Evolutionary conservation across 2,113 vertebrate genomes (phyloP).

Genomic region (Chloebia gouldiae): DNA sequence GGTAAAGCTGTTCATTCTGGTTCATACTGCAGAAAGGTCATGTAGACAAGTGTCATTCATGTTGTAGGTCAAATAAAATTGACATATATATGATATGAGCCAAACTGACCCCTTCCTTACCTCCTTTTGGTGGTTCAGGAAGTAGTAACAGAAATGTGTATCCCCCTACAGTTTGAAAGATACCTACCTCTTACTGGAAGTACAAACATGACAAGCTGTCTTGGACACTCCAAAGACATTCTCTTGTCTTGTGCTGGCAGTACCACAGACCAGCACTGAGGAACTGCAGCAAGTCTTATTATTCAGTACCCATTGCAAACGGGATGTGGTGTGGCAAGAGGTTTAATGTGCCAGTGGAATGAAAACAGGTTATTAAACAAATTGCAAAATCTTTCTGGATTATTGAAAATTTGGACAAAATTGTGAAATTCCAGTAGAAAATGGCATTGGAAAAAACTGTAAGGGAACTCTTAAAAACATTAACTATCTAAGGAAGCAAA

Average conservation of each 20-base stretch:
- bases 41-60: not conserved
- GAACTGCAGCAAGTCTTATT: not conserved
- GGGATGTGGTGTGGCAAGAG: not conserved
- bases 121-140: not conserved
- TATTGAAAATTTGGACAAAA: not conserved
- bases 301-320: not conserved
- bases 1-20: not conserved
- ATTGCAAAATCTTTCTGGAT: not conserved
- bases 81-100: not conserved
- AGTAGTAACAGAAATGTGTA: not conserved
- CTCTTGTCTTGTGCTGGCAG: not conserved
- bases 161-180: not conserved
- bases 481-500: not conserved
- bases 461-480: not conserved
- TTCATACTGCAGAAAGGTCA: not conserved
- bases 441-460: not conserved
- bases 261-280: not conserved
- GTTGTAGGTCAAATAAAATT: not conserved
- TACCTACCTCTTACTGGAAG: not conserved
- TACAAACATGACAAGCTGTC: not conserved
- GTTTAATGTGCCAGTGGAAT: not conserved
- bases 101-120: not conserved
- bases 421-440: not conserved
- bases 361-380: not conserved
- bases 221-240: not conserved